phyloP scores from a whole-genome alignment of 1,140 invertebrate species.

The Yoshiicerus persimilis region DNA sequence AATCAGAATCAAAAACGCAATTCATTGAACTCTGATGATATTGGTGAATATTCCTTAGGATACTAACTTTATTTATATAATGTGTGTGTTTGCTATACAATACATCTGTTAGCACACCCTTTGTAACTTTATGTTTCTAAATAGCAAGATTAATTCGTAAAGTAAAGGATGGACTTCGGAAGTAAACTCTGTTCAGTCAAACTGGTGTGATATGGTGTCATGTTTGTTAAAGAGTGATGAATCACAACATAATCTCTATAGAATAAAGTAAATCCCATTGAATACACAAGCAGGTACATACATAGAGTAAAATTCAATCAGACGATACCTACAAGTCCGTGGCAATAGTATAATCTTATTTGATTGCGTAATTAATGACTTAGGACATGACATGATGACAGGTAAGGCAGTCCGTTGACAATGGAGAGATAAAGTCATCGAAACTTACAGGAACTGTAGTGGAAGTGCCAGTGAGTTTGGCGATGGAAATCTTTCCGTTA shows the following conservation, averaged over 20 bases:
- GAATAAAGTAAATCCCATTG: not conserved
- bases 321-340: not conserved
- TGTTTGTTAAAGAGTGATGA: not conserved
- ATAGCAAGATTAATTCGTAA: not conserved
- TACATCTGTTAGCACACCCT: not conserved
- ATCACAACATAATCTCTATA: not conserved
- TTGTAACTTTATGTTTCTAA: not conserved
- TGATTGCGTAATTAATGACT: not conserved
- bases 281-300: not conserved
- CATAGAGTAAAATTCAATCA: not conserved
- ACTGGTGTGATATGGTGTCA: not conserved
- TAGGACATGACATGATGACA: not conserved
- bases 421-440: not conserved
- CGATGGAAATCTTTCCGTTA: conserved; percentile 68
- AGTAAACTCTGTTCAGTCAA: not conserved
- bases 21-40: not conserved
- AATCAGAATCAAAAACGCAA: not conserved
- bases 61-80: too few species aligned
- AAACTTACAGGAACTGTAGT: conserved; percentile 65
- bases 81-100: too few species aligned
- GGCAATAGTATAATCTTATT: not conserved
- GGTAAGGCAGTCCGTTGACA: not conserved
- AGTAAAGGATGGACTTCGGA: not conserved
- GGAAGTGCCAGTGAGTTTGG: conserved; percentile 60
- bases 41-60: not conserved